Evolutionary conservation across 2,113 vertebrate genomes (phyloP), one percentile per base, ranked within the genome.

Genomic region (Calidris pugnax): DNA sequence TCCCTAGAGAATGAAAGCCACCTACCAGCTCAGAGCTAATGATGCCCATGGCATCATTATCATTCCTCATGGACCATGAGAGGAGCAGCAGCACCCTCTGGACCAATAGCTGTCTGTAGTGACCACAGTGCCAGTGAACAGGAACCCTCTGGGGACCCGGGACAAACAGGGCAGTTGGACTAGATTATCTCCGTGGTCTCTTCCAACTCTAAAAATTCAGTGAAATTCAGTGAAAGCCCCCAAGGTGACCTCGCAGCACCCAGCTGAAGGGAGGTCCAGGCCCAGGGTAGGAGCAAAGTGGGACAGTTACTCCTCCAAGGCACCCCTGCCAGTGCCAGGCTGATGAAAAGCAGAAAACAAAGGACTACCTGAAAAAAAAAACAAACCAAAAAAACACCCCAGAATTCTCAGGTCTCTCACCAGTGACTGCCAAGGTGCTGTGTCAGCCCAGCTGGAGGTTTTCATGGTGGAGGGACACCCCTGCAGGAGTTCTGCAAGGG

Each of bases 61-160:
- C n/a, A n/a, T 73, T 45, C 68, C n/a, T 32, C 64, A 11, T 0
- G 0, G 6, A 7, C 48, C 4, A 0, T 17, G 9, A 55, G 47
- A 63, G 82, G 37, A 86, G 72, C 71, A 68, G 89, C 64, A 85
- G 80, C 32, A 15, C 32, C 23, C 48, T 33, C 45, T 20, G 11
- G 2, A 4, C 6, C 41, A 9, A 8, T 5, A 33, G 26, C 2
- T 66, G 59, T 22, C 59, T 69, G 32, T 15, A 16, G 33, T 4
- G 10, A 47, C 21, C 5, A 5, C 2, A n/a, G 56, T 3, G 0
- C 53, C 68, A 32, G 60, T 7, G 15, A 50, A 14, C 5, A 12
- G 59, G 26, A 47, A 60, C 22, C 21, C 72, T 35, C 53, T 28
- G n/a, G 39, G 33, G 47, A 48, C 27, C 39, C 3, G 12, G 20